Evolutionary conservation across 1,140 invertebrate species (phyloP), one percentile per base, ranked within the genome.

Genomic region (Cydia strobilella): DNA sequence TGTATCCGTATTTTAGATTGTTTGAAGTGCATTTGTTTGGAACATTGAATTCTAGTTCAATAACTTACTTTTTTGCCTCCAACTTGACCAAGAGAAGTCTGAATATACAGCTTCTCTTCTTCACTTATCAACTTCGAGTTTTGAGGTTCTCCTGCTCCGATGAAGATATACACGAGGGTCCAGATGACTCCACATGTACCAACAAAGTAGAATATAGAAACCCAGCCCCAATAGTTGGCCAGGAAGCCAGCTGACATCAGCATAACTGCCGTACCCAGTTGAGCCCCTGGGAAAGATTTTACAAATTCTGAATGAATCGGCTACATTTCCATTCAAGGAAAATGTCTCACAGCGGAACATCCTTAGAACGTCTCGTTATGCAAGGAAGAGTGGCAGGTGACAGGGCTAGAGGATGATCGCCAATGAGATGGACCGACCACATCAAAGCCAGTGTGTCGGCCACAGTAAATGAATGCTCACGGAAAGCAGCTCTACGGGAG

Each of bases 141-240:
- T 0, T 87, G 81, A 1, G 97, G 97, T 25, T 91, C 91, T 76
- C 95, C 94, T 0, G 93, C 90, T 31, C 31, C 31, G 31, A 94
- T 81, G 20, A 94, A 81, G 15, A 93, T 84, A 86, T 94, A 96
- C 0, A 93, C 1, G 0, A 94, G 39, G 1, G 90, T 86, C 95
- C 95, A 96, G 0, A 92, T 0, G 0, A 94, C 73, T 1, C 94
- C 88, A 1, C 94, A 20, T 18, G 80, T 83, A 75, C 96, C 96
- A 82, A 96, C 95, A 0, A 94, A 79, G 79, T 96, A 96, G 86
- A 96, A 96, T 12, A 95, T 93, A 59, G 94, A 92, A 0, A 95
- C 95, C 96, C 96, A 96, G 5, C 95, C 96, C 3, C 85, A 80
- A 31, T 54, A 65, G 1, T 65, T 31, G 0, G 78, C 79, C 54